A percentile compares a stretch with the other conserved stretches of the same genome.
Conservation (phyloP, 2,113 vertebrate species). For the Trichechus manatus region DNA sequence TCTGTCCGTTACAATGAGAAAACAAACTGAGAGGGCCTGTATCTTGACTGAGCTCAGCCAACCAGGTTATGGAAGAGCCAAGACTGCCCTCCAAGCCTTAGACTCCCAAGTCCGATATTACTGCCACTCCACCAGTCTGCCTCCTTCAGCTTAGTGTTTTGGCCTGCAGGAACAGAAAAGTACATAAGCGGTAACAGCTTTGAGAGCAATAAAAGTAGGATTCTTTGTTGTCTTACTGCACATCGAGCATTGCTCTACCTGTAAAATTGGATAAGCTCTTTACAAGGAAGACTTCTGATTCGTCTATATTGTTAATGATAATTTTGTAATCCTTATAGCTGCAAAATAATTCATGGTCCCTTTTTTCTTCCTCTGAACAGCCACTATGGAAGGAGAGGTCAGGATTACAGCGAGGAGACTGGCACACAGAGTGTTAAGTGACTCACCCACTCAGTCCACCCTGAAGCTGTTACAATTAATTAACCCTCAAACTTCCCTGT, state of each 20-base stretch:
- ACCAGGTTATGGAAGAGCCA: not conserved
- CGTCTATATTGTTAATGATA: not conserved
- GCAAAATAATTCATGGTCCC: slow-evolving; percentile 63
- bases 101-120: not conserved
- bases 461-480: slow-evolving; percentile 73
- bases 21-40: not conserved
- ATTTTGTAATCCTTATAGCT: slow-evolving; percentile 31
- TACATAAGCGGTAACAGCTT: not conserved
- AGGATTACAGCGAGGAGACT: slow-evolving; percentile 73
- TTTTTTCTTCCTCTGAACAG: slow-evolving; percentile 76
- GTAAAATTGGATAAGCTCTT: not conserved
- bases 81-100: not conserved
- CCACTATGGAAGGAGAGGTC: slow-evolving; percentile 78
- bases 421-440: slow-evolving; percentile 68
- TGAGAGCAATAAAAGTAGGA: not conserved
- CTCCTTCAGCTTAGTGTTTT: not conserved
- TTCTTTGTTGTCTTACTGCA: not conserved
- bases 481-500: slow-evolving; percentile 73
- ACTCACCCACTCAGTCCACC: slow-evolving; percentile 61
- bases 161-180: not conserved
- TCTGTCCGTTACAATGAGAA: not conserved
- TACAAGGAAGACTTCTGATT: slow-evolving; percentile 7
- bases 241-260: not conserved
- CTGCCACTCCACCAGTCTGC: not conserved
- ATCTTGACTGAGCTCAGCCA: not conserved